These are phyloP conservation scores for Drosophila greeni DNA, from an alignment of 2,888 invertebrate genomes.

Conservation along the genomic window DNA sequence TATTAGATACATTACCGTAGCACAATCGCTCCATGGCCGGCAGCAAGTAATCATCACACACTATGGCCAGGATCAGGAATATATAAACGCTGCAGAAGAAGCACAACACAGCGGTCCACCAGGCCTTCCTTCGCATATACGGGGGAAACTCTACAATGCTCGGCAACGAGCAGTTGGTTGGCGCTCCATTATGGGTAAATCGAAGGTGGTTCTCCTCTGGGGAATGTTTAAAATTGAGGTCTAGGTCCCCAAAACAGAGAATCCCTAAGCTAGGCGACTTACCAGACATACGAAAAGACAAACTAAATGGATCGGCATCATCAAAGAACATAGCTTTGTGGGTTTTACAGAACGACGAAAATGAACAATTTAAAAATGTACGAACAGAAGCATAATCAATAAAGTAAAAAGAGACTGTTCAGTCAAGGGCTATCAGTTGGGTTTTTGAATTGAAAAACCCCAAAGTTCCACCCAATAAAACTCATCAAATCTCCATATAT, in stretches of 20 bases:
- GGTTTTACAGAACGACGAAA: not conserved
- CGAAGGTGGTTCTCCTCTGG: not conserved
- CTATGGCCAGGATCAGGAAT: constrained; percentile 89
- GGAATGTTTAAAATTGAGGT: not conserved
- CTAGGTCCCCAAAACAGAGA: not conserved
- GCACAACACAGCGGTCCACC: not conserved
- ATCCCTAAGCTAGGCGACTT: not conserved
- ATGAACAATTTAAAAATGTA: not conserved
- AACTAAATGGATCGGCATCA: not conserved
- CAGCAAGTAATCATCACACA: constrained; percentile 95
- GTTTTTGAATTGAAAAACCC: not conserved
- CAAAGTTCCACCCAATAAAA: not conserved
- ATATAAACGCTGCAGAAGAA: constrained; percentile 82
- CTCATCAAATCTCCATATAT: not conserved
- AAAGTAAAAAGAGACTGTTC: not conserved
- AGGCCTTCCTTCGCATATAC: constrained; percentile 81
- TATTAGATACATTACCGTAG: constrained; percentile 86
- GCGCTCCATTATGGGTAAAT: not conserved
- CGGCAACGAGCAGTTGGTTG: constrained; percentile 85
- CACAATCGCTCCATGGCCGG: constrained; percentile 92
- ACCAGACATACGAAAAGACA: not conserved
- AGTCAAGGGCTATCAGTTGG: not conserved
- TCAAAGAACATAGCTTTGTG: not conserved
- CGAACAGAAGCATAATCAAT: no score
- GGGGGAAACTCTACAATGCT: constrained; percentile 92